These are phyloP conservation scores for Volucella bombylans DNA, from an alignment of 2,888 invertebrate genomes.

Conservation along the genomic window DNA sequence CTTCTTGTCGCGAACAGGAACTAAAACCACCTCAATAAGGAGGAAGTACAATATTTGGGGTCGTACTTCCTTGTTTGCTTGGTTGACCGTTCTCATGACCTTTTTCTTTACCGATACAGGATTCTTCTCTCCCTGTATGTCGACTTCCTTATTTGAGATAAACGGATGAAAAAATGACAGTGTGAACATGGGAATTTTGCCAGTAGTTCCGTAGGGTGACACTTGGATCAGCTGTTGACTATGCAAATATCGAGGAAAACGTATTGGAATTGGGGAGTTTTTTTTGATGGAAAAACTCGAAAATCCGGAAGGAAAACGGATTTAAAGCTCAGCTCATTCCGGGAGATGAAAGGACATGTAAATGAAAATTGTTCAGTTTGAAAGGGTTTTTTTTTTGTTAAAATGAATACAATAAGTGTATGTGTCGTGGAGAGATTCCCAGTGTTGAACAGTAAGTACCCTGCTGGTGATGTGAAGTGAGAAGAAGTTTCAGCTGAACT, in stretches of 20 bases:
- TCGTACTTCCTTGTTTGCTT: constrained; percentile 66
- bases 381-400: no score
- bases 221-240: constrained; percentile 39
- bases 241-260: constrained; percentile 40
- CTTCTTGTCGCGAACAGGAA: constrained; percentile 7
- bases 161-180: constrained; percentile 28
- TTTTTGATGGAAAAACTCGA: constrained; percentile 28
- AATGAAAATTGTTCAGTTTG: no score
- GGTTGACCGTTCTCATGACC: constrained; percentile 70
- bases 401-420: no score
- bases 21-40: constrained; percentile 8
- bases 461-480: no score
- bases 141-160: constrained; percentile 63
- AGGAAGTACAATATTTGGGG: constrained; percentile 62
- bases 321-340: neutral
- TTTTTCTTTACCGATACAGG: constrained; percentile 20
- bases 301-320: constrained; percentile 41
- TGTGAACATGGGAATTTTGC: constrained; percentile 27
- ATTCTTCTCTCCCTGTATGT: neutral
- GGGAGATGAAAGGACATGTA: no score
- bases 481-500: no score
- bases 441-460: no score
- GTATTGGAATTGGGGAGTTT: neutral
- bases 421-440: no score
- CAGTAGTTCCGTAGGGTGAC: constrained; percentile 35